Percentiles rank a stretch among this genome's conserved stretches.
Evolutionary conservation across 2,113 vertebrate species (phyloP).

Genomic region (Cinclus mexicanus): DNA sequence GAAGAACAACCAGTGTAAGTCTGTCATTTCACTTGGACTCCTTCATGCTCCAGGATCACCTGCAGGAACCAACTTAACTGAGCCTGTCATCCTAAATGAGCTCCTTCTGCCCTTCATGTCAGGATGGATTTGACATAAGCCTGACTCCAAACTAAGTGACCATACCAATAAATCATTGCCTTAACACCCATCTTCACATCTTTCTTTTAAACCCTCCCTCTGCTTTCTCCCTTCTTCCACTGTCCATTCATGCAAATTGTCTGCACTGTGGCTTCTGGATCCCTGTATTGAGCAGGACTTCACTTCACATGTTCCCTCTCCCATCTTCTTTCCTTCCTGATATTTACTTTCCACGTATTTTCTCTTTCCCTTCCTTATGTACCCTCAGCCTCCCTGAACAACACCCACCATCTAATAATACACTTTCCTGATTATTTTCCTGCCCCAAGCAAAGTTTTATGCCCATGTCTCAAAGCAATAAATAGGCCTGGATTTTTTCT

Average conservation of each 20-base stretch:
- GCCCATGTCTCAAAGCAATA: not conserved
- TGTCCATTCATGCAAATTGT: not conserved
- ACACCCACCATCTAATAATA: not conserved
- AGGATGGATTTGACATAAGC: not conserved
- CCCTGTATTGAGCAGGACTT: not conserved
- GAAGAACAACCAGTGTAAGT: accelerated
- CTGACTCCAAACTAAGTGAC: not conserved
- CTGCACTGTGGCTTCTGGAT: accelerated
- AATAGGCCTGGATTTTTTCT: constrained; percentile 12
- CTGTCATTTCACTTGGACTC: not conserved
- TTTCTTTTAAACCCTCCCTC: not conserved
- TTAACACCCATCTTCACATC: not conserved
- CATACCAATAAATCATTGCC: not conserved
- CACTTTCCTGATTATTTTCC: not conserved
- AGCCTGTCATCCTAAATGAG: not conserved
- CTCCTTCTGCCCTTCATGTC: not conserved
- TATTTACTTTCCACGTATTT: not conserved
- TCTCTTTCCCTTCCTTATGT: not conserved
- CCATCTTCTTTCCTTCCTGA: not conserved
- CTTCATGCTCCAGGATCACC: not conserved
- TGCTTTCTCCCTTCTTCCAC: not conserved
- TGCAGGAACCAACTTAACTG: not conserved
- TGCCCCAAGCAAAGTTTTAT: not conserved
- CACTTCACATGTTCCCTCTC: not conserved
- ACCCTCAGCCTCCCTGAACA: not conserved